Evolutionary conservation across 1,140 invertebrate species (phyloP).

Genomic region (Phocides pigmalion): DNA sequence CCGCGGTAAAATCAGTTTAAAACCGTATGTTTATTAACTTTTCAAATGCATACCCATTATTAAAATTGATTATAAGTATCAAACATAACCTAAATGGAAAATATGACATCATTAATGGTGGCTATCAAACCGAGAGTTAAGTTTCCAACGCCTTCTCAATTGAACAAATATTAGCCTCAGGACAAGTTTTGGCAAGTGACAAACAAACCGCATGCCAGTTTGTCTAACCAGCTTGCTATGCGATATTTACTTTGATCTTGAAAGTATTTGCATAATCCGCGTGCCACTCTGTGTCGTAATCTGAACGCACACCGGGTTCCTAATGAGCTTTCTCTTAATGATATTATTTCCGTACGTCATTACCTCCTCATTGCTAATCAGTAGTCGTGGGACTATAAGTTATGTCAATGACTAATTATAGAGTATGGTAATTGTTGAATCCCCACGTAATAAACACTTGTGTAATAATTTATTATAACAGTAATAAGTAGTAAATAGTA

Average conservation of each 20-base stretch:
- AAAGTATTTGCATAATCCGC: constrained; percentile 50
- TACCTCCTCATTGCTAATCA: constrained; percentile 30
- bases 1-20: too few species aligned
- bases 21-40: too few species aligned
- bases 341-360: constrained; percentile 35
- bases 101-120: not conserved
- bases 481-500: too few species aligned
- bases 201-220: constrained; percentile 22
- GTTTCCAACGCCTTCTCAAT: not conserved
- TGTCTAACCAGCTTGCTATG: constrained; percentile 35
- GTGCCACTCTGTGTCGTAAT: constrained; percentile 40
- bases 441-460: constrained; percentile 1
- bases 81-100: too few species aligned
- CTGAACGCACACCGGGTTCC: constrained; percentile 29
- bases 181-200: constrained; percentile 15
- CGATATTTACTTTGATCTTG: constrained; percentile 51
- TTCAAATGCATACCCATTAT: too few species aligned
- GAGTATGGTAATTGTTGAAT: not conserved
- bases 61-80: too few species aligned
- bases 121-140: not conserved
- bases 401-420: constrained; percentile 18
- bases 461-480: too few species aligned
- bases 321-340: constrained; percentile 42
- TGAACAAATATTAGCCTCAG: not conserved
- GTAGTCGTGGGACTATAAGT: not conserved